Evolutionary conservation across 2,888 invertebrate species (phyloP).

Genomic region (Diadegma fenestrale): DNA sequence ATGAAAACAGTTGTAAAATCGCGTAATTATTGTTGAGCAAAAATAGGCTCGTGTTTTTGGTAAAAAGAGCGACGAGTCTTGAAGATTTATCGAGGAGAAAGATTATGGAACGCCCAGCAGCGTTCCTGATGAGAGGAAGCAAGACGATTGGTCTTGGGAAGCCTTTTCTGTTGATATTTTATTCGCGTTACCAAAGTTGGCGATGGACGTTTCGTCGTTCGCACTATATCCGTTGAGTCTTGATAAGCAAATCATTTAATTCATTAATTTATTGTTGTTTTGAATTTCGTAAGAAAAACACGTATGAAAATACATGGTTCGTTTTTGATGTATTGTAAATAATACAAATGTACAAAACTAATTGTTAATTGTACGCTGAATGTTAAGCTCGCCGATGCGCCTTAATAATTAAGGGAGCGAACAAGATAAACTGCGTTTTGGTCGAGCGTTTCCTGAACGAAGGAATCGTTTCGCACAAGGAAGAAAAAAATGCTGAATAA

Average conservation of each 20-base stretch:
- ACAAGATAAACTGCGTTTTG: not conserved
- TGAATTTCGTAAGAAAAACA: constrained; percentile 6
- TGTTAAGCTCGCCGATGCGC: not conserved
- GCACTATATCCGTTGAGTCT: not conserved
- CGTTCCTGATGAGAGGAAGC: constrained; percentile 43
- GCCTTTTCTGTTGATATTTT: constrained; percentile 52
- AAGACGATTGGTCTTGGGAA: constrained; percentile 52
- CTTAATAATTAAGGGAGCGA: not conserved
- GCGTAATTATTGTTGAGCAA: not conserved
- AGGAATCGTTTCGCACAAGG: not conserved
- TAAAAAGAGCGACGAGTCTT: not conserved
- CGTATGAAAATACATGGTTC: constrained; percentile 10
- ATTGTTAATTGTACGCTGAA: not conserved
- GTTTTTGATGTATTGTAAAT: constrained; percentile 5
- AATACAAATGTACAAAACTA: not conserved
- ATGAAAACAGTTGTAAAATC: not conserved
- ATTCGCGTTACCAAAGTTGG: constrained; percentile 16
- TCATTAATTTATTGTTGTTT: constrained; percentile 16
- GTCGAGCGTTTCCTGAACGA: constrained; percentile 7
- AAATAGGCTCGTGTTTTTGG: not conserved
- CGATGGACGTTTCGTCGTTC: not conserved
- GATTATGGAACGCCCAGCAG: constrained; percentile 52
- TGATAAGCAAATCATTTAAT: constrained; percentile 10
- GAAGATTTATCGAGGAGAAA: constrained; percentile 27
- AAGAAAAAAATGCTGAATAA: constrained; percentile 37